Conservation (phyloP, 2,888 invertebrate species). For the Drosophila vallismaia region DNA sequence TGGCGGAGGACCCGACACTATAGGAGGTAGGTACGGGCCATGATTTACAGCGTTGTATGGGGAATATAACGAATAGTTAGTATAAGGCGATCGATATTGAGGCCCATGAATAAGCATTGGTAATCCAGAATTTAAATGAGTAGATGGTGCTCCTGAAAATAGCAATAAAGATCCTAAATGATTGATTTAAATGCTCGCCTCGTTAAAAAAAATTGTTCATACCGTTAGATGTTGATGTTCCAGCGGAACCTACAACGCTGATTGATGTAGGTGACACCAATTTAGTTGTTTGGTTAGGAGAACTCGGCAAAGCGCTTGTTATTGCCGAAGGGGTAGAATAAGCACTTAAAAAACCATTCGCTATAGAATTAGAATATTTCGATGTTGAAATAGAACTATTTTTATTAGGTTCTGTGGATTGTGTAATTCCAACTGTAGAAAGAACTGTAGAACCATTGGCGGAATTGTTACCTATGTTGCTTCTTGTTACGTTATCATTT, state of each 20-base stretch:
- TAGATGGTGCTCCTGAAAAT: conserved; percentile 62
- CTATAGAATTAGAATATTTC: conserved; percentile 27
- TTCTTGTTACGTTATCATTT: conserved; percentile 37
- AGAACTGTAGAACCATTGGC: conserved; percentile 2
- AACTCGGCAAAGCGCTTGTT: conserved; percentile 44
- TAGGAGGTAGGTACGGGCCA: conserved; percentile 89
- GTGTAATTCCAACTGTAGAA: conserved; percentile 16
- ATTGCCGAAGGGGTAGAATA: conserved; percentile 42
- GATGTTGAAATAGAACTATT: conserved; percentile 21
- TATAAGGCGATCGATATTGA: conserved; percentile 83
- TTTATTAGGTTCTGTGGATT: conserved; percentile 46
- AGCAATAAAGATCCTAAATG: conserved; percentile 50
- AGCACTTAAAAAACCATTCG: conserved; percentile 60
- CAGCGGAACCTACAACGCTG: conserved; percentile 30
- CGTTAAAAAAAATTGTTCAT: background rate
- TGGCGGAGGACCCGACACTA: conserved; percentile 85
- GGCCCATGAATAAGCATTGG: conserved; percentile 81
- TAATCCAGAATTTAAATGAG: conserved; percentile 70
- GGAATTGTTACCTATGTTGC: background rate
- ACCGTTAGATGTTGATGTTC: conserved; percentile 3
- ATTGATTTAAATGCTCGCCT: background rate
- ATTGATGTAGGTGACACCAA: conserved; percentile 43
- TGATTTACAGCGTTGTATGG: conserved; percentile 91
- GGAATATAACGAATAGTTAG: conserved; percentile 87
- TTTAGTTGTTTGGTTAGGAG: conserved; percentile 52